These are phyloP conservation scores for Orius laevigatus DNA, from an alignment of 1,140 invertebrate species.

Conservation along the genomic window DNA sequence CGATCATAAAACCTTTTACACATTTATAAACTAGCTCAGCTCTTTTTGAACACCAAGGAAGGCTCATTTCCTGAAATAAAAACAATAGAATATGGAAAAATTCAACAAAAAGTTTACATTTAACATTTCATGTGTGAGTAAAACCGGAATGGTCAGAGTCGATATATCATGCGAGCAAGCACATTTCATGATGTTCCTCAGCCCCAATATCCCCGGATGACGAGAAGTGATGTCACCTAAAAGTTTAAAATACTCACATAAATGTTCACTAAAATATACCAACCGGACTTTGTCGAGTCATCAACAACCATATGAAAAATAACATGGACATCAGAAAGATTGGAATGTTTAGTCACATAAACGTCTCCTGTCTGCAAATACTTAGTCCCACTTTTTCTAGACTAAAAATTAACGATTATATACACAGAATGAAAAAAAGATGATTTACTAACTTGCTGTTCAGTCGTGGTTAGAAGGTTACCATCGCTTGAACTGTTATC, in stretches of 20 bases:
- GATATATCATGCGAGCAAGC: constrained; percentile 87
- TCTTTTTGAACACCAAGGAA: constrained; percentile 85
- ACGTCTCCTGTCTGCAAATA: constrained; percentile 74
- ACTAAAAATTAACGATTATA: constrained; percentile 17
- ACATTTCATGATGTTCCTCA: constrained; percentile 87
- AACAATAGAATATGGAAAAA: constrained; percentile 6
- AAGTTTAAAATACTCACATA: constrained; percentile 20
- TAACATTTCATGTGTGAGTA: constrained; percentile 81
- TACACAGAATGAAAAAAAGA: constrained; percentile 2
- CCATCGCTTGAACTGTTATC: constrained; percentile 20
- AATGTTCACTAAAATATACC: constrained; percentile 9
- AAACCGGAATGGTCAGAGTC: constrained; percentile 79
- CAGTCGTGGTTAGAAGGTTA: constrained; percentile 19
- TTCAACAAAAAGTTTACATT: constrained; percentile 9
- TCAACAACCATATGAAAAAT: constrained; percentile 88
- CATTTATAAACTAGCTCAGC: constrained; percentile 96
- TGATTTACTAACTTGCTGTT: constrained; percentile 22
- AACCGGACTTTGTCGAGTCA: constrained; percentile 46
- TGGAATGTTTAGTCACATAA: constrained; percentile 88
- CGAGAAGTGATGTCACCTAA: constrained; percentile 82
- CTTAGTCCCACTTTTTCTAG: constrained; percentile 26
- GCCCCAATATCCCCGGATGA: constrained; percentile 85
- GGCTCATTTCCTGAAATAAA: constrained; percentile 73
- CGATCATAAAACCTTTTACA: constrained; percentile 98
- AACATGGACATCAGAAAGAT: constrained; percentile 83